Evolutionary conservation across 1,140 invertebrate genomes (phyloP).

Genomic region (Leptonema lineaticorne): DNA sequence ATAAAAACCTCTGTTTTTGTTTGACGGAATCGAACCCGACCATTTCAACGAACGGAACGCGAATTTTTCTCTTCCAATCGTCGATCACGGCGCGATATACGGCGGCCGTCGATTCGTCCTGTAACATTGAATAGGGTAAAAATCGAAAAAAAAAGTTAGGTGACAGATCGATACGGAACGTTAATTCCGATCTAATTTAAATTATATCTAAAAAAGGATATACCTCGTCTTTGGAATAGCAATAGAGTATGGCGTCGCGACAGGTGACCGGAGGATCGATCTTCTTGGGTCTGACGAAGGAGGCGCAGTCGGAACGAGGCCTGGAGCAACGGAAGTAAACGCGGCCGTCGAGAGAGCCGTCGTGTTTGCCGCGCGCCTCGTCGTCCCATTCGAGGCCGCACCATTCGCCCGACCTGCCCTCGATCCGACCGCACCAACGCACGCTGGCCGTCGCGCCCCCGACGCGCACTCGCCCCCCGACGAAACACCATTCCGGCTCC

Average conservation of each 20-base stretch:
- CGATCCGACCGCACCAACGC: slow-evolving; percentile 56
- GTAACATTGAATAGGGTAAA: no score
- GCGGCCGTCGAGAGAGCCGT: slow-evolving; percentile 78
- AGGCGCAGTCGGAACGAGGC: slow-evolving; percentile 70
- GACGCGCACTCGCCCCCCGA: background rate
- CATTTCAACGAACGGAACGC: slow-evolving; percentile 73
- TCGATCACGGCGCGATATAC: slow-evolving; percentile 52
- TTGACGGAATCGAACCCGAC: slow-evolving; percentile 87
- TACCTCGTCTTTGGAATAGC: slow-evolving; percentile 69
- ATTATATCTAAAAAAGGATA: no score
- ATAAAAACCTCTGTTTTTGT: slow-evolving; percentile 77
- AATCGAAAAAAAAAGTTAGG: no score
- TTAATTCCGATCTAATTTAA: no score
- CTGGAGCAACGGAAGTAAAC: slow-evolving; percentile 75
- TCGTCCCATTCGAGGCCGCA: slow-evolving; percentile 95
- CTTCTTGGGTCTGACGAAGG: slow-evolving; percentile 83
- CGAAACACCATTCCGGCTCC: background rate
- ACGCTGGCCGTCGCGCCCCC: slow-evolving; percentile 37
- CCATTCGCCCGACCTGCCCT: slow-evolving; percentile 68
- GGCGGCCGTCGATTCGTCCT: slow-evolving; percentile 54
- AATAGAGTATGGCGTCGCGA: slow-evolving; percentile 69
- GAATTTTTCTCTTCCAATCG: slow-evolving; percentile 54
- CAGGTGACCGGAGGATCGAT: slow-evolving; percentile 69
- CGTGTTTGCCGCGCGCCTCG: slow-evolving; percentile 81
- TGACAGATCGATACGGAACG: no score